Evolutionary conservation across 1,140 invertebrate species (phyloP), one percentile per base, ranked within the genome.

Genomic region (Lepidurus apus): DNA sequence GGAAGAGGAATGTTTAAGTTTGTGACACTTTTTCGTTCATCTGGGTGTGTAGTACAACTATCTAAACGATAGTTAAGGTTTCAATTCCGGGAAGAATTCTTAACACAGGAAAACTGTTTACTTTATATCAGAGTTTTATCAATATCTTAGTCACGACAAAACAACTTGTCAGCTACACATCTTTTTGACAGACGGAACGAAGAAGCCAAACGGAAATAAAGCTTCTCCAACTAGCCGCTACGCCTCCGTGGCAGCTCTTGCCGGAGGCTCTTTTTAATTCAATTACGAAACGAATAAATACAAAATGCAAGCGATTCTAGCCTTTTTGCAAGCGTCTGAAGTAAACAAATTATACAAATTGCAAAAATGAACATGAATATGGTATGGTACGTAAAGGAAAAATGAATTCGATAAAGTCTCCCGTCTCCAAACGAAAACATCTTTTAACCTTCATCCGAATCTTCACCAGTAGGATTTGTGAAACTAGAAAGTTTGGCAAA

Each of bases 171-270:
- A 65, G 5, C 53, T 21, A 65, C 53, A 65, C 53, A 65, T 21
- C 13, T 9, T 65, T 65, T 65, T 65, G 53, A 65, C 53, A 65
- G 53, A 21, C 53, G 34, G 34, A 34, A 13, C 53, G 21, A 65
- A 65, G 53, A 65, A 65, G 53, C 53, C 53, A 65, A 65, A 65
- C 53, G 53, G 53, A 65, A 65, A 65, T 65, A 65, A 65, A 65
- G 53, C 53, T 65, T n/a, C 53, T 7, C 53, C 0, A 65, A 17
- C 53, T 65, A 65, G 53, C n/a, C 53, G 21, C 53, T 7, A 65
- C n/a, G 1, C 53, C n/a, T 21, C 21, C 8, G 8, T 17, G 53
- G 53, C 53, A 65, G 53, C 53, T 21, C 53, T 65, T 65, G 6
- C 53, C 53, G 4, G 0, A 4, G 10, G 53, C 9, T n/a, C 53